Conservation (phyloP, 2,888 invertebrate genomes). For the Cosmopolites sordidus region DNA sequence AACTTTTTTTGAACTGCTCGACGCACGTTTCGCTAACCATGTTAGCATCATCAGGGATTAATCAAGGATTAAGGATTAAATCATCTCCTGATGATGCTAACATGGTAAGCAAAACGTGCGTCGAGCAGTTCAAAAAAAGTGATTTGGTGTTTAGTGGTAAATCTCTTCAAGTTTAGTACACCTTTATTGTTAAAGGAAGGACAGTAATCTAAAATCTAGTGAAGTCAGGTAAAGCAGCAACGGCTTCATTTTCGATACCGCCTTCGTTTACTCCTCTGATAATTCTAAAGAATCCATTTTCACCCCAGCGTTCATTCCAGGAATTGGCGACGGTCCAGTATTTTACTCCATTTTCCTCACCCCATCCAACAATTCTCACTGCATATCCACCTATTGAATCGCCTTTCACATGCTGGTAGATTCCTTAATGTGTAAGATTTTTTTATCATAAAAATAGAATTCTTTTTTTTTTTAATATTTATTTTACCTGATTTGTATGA, state of each 20-base stretch:
- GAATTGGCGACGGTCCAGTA: slow-evolving; percentile 91
- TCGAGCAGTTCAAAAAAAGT: no score
- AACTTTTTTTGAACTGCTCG: no score
- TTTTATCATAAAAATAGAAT: not conserved
- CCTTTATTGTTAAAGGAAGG: no score
- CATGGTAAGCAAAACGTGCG: no score
- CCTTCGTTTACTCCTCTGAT: slow-evolving; percentile 73
- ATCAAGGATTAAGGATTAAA: no score
- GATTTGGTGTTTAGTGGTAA: no score
- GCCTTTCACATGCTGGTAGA: slow-evolving; percentile 70
- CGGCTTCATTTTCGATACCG: slow-evolving; percentile 67
- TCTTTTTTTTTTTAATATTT: not conserved
- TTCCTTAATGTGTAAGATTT: slow-evolving; percentile 47
- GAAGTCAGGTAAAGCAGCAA: slow-evolving; percentile 53
- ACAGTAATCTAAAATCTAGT: slow-evolving; percentile 13
- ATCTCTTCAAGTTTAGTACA: no score
- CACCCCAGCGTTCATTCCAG: slow-evolving; percentile 92
- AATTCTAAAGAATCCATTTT: slow-evolving; percentile 83
- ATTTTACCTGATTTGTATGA: slow-evolving; percentile 17
- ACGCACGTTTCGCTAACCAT: no score
- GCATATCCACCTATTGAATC: slow-evolving; percentile 77
- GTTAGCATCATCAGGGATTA: no score
- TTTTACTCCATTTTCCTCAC: slow-evolving; percentile 63
- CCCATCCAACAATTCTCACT: slow-evolving; percentile 86
- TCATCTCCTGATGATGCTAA: no score